phyloP scores from a whole-genome alignment of 2,113 vertebrate genomes.

The Andinoacara biseriatus region DNA sequence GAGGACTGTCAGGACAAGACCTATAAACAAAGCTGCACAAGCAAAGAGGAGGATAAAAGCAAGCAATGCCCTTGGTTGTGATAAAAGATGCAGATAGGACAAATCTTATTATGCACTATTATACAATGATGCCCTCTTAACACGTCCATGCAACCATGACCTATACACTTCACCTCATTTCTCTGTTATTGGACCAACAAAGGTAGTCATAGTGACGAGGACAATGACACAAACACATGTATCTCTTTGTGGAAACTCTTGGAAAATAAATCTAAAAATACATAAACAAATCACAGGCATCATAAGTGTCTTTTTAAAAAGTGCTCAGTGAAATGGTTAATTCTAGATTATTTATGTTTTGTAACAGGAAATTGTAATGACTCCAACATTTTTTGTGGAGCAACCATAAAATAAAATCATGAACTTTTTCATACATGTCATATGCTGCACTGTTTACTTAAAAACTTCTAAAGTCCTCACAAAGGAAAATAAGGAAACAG shows the following conservation, averaged over 20 bases:
- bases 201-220: background rate
- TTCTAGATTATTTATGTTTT: background rate
- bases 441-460: no score
- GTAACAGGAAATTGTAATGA: background rate
- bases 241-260: background rate
- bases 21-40: constrained; percentile 63
- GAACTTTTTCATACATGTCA: no score
- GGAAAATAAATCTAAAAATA: background rate
- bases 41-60: constrained; percentile 38
- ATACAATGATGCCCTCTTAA: background rate
- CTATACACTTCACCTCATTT: background rate
- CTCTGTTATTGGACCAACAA: constrained; percentile 1
- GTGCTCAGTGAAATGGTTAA: background rate
- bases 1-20: constrained; percentile 47
- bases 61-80: background rate
- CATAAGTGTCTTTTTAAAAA: background rate
- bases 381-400: background rate
- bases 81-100: background rate
- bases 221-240: background rate
- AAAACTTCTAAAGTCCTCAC: no score
- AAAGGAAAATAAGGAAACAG: no score
- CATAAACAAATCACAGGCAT: background rate
- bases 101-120: background rate
- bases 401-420: no score
- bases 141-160: background rate